Evolutionary conservation across 2,888 invertebrate genomes (phyloP).

Genomic region (Oscheius sp.): DNA sequence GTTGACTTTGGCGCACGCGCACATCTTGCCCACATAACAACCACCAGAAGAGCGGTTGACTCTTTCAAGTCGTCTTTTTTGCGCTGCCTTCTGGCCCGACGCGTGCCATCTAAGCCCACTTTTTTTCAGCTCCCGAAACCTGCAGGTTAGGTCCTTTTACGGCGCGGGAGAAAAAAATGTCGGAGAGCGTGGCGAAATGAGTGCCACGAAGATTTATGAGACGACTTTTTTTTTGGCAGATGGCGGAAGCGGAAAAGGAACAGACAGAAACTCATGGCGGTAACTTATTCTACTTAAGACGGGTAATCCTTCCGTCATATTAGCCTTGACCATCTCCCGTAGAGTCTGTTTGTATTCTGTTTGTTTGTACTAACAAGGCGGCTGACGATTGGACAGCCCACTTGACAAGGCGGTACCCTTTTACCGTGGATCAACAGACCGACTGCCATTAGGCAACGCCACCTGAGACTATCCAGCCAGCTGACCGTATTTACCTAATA

Average conservation of each 20-base stretch:
- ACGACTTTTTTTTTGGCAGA: neutral
- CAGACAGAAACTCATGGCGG: neutral
- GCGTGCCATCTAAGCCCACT: too few relatives aligned
- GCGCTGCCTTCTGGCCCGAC: too few relatives aligned
- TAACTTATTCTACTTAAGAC: too few relatives aligned
- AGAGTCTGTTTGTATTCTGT: neutral
- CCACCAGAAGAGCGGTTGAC: too few relatives aligned
- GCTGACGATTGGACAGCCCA: slow-evolving; percentile 17
- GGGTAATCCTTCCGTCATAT: too few relatives aligned
- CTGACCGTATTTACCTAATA: too few relatives aligned
- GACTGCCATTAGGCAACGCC: slow-evolving; percentile 20
- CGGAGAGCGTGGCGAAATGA: slow-evolving; percentile 16
- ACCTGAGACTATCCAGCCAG: slow-evolving; percentile 23
- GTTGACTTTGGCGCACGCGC: too few relatives aligned
- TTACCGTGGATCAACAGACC: neutral
- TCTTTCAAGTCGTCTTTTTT: too few relatives aligned
- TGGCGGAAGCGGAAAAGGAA: neutral
- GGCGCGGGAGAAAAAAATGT: slow-evolving; percentile 3
- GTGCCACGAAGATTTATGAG: slow-evolving; percentile 7
- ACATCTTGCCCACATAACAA: too few relatives aligned
- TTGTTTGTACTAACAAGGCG: slow-evolving; percentile 12
- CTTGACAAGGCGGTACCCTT: slow-evolving; percentile 14
- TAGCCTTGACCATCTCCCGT: too few relatives aligned
- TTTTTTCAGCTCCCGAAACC: neutral
- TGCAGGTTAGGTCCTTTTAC: neutral